A percentile compares a stretch with the other conserved stretches of the same genome.
Conservation (phyloP, 2,797 vertebrate species). For the Smutsia gigantea region DNA sequence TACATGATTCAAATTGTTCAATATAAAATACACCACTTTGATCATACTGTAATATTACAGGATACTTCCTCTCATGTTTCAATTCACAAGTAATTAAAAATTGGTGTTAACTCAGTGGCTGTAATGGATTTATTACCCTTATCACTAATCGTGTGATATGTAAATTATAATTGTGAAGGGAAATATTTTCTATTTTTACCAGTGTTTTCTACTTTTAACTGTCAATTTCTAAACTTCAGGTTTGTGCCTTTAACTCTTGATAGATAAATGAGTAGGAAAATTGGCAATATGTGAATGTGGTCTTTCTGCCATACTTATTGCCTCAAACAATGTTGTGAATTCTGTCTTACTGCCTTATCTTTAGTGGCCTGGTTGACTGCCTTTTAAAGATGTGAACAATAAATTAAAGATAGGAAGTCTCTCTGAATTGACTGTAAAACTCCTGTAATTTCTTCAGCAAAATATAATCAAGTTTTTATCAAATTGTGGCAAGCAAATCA, state of each 20-base stretch:
- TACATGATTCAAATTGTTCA: background rate
- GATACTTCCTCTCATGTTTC: background rate
- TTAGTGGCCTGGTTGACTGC: background rate
- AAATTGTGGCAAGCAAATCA: slow-evolving; percentile 14
- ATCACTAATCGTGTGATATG: background rate
- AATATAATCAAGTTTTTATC: background rate
- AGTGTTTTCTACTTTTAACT: background rate
- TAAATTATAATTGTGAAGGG: slow-evolving; percentile 24
- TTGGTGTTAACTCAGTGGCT: background rate
- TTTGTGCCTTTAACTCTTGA: slow-evolving; percentile 1
- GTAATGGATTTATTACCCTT: background rate
- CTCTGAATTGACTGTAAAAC: background rate
- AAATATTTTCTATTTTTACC: slow-evolving; percentile 10
- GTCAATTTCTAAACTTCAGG: slow-evolving; percentile 10
- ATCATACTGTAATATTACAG: background rate
- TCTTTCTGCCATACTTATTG: background rate
- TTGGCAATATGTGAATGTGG: slow-evolving; percentile 48
- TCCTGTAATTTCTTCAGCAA: slow-evolving; percentile 43
- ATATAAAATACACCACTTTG: background rate
- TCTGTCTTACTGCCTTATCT: background rate
- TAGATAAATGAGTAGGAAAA: slow-evolving; percentile 42
- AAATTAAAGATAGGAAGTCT: slow-evolving; percentile 36
- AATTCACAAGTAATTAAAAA: slow-evolving; percentile 25
- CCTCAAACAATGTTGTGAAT: background rate
- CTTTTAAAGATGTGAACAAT: slow-evolving; percentile 43